Conservation (phyloP, 2,888 invertebrate genomes). For the Drosophila quinaria region DNA sequence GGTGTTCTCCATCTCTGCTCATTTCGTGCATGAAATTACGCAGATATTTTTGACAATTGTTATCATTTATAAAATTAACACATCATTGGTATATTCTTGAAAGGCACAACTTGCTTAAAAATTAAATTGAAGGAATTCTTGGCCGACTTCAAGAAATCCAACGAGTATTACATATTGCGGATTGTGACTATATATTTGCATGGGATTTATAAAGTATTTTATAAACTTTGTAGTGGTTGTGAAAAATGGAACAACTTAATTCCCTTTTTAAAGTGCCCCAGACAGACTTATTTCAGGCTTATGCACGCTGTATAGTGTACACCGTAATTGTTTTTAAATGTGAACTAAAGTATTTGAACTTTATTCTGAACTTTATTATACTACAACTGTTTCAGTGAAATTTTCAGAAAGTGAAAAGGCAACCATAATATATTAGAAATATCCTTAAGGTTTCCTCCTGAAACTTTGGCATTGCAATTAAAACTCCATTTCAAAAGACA, state of each 20-base stretch:
- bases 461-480: constrained; percentile 22
- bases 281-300: too few species aligned
- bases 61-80: constrained; percentile 39
- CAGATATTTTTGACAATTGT: constrained; percentile 62
- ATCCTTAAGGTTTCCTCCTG: neutral
- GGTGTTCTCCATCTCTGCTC: constrained; percentile 3
- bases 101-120: neutral
- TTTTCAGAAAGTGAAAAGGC: neutral
- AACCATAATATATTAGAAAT: neutral
- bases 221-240: too few species aligned
- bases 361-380: neutral
- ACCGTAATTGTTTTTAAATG: too few species aligned
- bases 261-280: too few species aligned
- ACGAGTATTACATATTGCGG: too few species aligned
- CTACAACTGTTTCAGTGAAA: neutral
- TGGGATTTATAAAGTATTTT: too few species aligned
- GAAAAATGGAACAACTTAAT: too few species aligned
- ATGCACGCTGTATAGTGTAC: too few species aligned
- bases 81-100: neutral
- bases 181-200: too few species aligned
- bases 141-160: too few species aligned
- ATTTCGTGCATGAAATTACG: constrained; percentile 56
- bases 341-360: neutral
- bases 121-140: too few species aligned
- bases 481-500: constrained; percentile 47